phyloP scores from a whole-genome alignment of 1,140 invertebrate species.

The Parasteatoda tepidariorum region DNA sequence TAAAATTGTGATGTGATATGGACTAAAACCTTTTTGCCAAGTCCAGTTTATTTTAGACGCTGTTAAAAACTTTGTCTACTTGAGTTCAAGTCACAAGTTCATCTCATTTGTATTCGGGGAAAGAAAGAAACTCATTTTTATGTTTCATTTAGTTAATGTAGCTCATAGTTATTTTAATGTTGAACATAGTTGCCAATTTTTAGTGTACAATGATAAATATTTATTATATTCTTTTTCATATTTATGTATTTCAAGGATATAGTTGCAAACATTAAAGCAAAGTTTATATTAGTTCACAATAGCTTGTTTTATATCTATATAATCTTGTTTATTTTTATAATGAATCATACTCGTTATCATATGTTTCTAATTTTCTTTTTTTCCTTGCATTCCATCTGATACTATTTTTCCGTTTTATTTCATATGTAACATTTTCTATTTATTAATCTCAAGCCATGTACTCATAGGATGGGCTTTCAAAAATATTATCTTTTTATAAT shows the following conservation, averaged over 20 bases:
- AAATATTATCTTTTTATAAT: no score
- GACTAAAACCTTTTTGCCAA: conserved; percentile 18
- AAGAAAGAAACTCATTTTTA: background rate
- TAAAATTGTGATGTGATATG: conserved; percentile 29
- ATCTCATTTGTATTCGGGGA: background rate
- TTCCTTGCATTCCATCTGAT: no score
- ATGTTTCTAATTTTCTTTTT: no score
- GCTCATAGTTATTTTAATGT: background rate
- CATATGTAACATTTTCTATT: no score
- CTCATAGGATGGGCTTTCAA: no score
- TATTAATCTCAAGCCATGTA: no score
- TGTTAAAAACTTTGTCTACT: background rate
- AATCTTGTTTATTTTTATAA: background rate
- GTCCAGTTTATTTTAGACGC: background rate
- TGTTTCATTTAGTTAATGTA: background rate
- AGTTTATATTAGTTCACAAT: background rate
- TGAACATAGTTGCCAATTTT: background rate
- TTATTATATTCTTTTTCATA: background rate
- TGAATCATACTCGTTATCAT: no score
- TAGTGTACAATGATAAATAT: background rate
- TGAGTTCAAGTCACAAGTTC: background rate
- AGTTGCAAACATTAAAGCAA: no score
- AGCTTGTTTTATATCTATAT: background rate
- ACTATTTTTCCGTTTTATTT: no score
- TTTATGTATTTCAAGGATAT: background rate